Percentiles rank a stretch among this genome's conserved stretches.
Evolutionary conservation across 2,113 vertebrate species (phyloP).

Genomic region (Pavo muticus): DNA sequence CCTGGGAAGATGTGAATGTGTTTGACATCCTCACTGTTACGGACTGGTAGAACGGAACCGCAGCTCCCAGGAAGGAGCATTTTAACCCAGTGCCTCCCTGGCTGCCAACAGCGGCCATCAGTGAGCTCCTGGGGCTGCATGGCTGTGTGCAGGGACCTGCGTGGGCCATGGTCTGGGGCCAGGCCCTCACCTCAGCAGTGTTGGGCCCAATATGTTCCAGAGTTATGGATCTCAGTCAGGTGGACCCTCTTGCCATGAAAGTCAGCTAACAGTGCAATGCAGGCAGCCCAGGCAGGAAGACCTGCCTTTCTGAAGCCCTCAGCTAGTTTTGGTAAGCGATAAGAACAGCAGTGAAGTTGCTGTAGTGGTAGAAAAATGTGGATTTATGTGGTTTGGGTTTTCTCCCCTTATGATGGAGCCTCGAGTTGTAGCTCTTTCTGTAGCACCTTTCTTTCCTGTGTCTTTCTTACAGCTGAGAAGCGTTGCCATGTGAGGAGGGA

Average conservation of each 20-base stretch:
- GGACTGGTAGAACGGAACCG: background rate
- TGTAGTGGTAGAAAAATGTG: background rate
- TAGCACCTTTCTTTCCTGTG: background rate
- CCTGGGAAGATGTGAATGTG: background rate
- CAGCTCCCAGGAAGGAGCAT: background rate
- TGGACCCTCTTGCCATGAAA: background rate
- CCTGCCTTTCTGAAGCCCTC: background rate
- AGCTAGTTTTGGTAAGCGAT: background rate
- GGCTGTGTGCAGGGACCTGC: background rate
- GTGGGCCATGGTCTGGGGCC: no score
- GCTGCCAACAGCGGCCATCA: background rate
- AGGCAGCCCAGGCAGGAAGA: background rate
- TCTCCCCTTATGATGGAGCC: background rate
- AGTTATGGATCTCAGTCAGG: background rate
- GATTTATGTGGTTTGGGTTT: background rate
- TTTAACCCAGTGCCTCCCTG: background rate
- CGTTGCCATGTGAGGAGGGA: rapidly evolving
- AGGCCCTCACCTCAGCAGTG: no score
- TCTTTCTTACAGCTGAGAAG: background rate
- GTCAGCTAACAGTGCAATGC: background rate
- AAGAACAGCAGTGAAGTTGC: background rate
- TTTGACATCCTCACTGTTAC: background rate
- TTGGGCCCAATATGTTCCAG: background rate
- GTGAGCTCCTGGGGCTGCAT: background rate
- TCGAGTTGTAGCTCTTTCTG: background rate